These are phyloP conservation scores for Eclectus roratus DNA, from an alignment of 2,113 vertebrate genomes.

Conservation along the genomic window DNA sequence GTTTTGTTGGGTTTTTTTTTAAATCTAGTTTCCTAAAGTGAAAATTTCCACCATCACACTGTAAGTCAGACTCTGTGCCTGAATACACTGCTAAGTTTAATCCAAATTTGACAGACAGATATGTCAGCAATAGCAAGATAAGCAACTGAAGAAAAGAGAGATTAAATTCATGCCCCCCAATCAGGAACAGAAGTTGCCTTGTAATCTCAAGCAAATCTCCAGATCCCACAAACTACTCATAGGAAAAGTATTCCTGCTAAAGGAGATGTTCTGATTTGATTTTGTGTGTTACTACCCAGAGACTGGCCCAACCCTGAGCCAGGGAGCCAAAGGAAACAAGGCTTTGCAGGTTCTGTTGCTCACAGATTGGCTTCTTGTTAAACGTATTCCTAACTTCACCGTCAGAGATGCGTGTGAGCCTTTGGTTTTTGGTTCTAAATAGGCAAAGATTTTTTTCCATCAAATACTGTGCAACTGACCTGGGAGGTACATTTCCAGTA, in stretches of 20 bases:
- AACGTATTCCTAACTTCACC: background rate
- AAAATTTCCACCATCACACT: background rate
- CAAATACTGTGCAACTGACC: background rate
- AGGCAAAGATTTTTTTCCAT: background rate
- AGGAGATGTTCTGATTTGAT: background rate
- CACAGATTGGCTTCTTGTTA: background rate
- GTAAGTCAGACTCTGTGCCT: background rate
- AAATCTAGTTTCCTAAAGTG: background rate
- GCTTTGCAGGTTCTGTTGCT: background rate
- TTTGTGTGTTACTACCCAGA: background rate
- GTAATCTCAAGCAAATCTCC: background rate
- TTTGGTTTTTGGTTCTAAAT: background rate
- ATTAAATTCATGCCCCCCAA: background rate
- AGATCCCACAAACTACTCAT: background rate
- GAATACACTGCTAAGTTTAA: background rate
- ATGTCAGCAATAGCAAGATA: background rate
- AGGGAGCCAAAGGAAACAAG: conserved; percentile 47
- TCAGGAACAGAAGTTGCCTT: background rate
- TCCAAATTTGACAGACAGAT: background rate
- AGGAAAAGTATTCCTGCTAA: background rate
- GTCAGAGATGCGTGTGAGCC: background rate
- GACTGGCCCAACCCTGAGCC: background rate
- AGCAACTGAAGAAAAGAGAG: background rate
- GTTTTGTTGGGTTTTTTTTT: background rate
- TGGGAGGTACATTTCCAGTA: background rate